Evolutionary conservation across 2,797 vertebrate species (phyloP), one percentile per base, ranked within the genome.

Genomic region (Pterois miles): DNA sequence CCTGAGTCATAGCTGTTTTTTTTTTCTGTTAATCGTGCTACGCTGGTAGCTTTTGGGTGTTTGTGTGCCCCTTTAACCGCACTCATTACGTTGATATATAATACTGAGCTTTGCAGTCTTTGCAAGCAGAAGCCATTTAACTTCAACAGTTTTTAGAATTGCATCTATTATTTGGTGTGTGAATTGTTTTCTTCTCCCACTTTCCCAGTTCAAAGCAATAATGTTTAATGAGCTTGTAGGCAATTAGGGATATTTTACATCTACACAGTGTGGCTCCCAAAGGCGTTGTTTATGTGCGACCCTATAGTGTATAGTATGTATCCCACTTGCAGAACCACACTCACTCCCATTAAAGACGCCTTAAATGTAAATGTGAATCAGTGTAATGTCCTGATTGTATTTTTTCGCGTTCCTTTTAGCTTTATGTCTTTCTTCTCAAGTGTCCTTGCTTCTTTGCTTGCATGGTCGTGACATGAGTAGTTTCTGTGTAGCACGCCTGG

Each of bases 1-100:
- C 57, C 43, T 20, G 48, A 76, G 54, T 72, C 52, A 72, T 57
- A 69, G 68, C 53, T 18, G 0, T 10, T 29, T 40, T 62, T 48
- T 78, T 64, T 59, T 65, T 29, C 40, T 31, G 36, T 64, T 65
- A 33, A 71, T 66, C 11, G 14, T 23, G 54, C 59, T 58, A 50
- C 3, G 27, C n/a, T 72, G 62, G 46, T 13, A 52, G 56, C 36
- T 66, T 72, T 82, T 57, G 23, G 48, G 31, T 74, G 53, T 75
- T 23, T 72, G 58, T 70, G 25, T 58, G 59, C 16, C 11, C 27
- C n/a, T 65, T 74, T 57, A 82, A 73, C 40, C 4, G 65, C 62
- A 6, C 72, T 81, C 82, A 83, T 90, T 88, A 86, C 18, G 65
- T 70, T 81, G 81, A 86, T 83, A 62, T 80, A 85, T 76, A 83